These are phyloP conservation scores for Oscheius sp. DNA, from an alignment of 1,140 invertebrate species.

Conservation along the genomic window DNA sequence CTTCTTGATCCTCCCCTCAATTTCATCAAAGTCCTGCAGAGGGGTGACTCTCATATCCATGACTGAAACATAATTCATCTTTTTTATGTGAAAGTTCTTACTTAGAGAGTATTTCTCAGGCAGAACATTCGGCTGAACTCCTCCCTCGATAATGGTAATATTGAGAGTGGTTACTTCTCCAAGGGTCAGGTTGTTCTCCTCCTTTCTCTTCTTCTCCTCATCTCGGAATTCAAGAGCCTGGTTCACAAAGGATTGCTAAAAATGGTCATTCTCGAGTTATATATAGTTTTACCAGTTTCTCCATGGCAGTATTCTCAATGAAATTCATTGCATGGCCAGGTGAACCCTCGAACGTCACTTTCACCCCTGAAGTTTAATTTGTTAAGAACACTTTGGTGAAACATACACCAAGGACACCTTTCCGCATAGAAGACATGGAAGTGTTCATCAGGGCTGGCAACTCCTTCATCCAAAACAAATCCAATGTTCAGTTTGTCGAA, in stretches of 20 bases:
- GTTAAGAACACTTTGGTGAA: background rate
- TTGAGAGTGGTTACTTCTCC: slow-evolving; percentile 86
- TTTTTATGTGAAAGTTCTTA: slow-evolving; percentile 18
- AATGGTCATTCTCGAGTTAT: background rate
- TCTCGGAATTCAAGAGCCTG: slow-evolving; percentile 73
- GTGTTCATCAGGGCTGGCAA: slow-evolving; percentile 61
- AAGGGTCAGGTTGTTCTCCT: slow-evolving; percentile 70
- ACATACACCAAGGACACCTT: slow-evolving; percentile 68
- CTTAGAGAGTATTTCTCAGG: slow-evolving; percentile 73
- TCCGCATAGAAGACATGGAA: slow-evolving; percentile 77
- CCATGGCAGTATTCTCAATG: slow-evolving; percentile 76
- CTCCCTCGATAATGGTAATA: slow-evolving; percentile 79
- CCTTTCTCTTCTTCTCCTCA: slow-evolving; percentile 67
- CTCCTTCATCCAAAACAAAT: slow-evolving; percentile 82
- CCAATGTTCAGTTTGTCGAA: slow-evolving; percentile 82
- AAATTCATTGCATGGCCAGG: slow-evolving; percentile 84
- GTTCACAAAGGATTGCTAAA: slow-evolving; percentile 70
- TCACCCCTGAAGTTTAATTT: slow-evolving; percentile 52
- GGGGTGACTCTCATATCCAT: slow-evolving; percentile 64
- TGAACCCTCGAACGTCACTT: slow-evolving; percentile 73
- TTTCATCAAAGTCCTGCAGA: slow-evolving; percentile 61
- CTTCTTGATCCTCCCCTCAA: slow-evolving; percentile 72
- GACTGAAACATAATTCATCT: slow-evolving; percentile 50
- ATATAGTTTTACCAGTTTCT: slow-evolving; percentile 71
- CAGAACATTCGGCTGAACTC: slow-evolving; percentile 84